Base-by-base conservation (phyloP, 2,797 vertebrate species). In the Intellagama lesueurii region DNA sequence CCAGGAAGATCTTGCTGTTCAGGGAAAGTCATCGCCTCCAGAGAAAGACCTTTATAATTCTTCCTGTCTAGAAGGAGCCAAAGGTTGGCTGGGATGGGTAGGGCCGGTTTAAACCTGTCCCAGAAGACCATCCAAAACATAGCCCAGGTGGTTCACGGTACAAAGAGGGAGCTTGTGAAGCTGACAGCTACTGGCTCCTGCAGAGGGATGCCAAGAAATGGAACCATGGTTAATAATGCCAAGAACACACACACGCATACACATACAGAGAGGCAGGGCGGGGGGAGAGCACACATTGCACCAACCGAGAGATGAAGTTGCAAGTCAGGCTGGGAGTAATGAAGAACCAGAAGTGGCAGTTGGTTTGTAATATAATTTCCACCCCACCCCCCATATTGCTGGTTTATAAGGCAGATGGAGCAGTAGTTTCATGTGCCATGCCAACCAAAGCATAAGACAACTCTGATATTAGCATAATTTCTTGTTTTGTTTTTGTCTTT, bases 401-500 rank as follows among this genome's bases (percentile, higher is more conserved):
- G 84, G 7, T 12, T 89, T 91, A 44, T 11, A 35, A 0, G 1
- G 3, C 0, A 78, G 22, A 0, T 24, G 28, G 47, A 22, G 14
- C 26, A 68, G 28, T 73, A 30, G 26, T 30, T 81, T 81, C 69
- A 22, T 66, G 40, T 12, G 0, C 56, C 86, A 87, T 60, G 28
- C 1, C 76, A 85, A 70, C 44, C 7, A 0, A 86, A 9, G 40
- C 52, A 69, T 70, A 60, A 40, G 4, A 82, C 49, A n/a, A 19
- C 17, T 87, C 24, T 22, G 7, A 69, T 75, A 60, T 1, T 68
- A 88, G 64, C 3, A 35, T 19, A 89, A 72, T 32, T 56, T 94
- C 28, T 52, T 87, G 68, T 75, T 89, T 47, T 77, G 2, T 73
- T 73, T 76, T 11, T 30, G 30, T 64, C 19, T 64, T 64, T 85